phyloP scores from a whole-genome alignment of 2,797 vertebrate species.

The Varecia variegata region DNA sequence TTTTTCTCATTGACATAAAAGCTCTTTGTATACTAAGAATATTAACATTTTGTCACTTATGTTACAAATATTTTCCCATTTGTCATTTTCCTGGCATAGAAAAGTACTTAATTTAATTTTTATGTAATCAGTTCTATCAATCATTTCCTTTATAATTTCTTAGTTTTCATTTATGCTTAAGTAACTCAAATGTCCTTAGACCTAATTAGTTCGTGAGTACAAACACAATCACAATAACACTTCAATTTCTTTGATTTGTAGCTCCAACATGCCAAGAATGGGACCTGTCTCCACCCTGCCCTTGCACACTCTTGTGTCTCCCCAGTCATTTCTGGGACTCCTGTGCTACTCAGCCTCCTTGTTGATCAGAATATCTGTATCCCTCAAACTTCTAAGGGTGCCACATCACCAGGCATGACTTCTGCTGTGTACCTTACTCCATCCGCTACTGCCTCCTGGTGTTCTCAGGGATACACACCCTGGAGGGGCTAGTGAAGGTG shows the following conservation, averaged over 20 bases:
- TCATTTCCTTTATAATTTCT: not conserved
- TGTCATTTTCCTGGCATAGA: not conserved
- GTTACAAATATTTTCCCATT: not conserved
- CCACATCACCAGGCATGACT: not conserved
- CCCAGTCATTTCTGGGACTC: not conserved
- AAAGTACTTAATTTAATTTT: not conserved
- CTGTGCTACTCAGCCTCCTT: not conserved
- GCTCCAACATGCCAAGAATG: not conserved
- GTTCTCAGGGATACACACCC: not conserved
- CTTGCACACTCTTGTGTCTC: not conserved
- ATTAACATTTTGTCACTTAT: not conserved
- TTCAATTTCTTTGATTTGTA: not conserved
- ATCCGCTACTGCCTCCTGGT: not conserved
- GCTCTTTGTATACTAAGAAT: not conserved
- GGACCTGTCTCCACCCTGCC: not conserved
- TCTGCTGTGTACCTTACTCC: not conserved
- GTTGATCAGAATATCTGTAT: not conserved
- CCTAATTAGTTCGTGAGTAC: not conserved
- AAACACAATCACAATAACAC: not conserved
- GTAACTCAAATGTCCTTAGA: not conserved
- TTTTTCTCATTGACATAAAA: conserved; percentile 10
- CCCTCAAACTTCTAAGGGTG: not conserved
- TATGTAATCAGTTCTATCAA: not conserved
- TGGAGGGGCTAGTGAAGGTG: not conserved
- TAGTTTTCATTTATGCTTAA: not conserved